Evolutionary conservation across 2,797 vertebrate species (phyloP).

Genomic region (Lepus townsendii): DNA sequence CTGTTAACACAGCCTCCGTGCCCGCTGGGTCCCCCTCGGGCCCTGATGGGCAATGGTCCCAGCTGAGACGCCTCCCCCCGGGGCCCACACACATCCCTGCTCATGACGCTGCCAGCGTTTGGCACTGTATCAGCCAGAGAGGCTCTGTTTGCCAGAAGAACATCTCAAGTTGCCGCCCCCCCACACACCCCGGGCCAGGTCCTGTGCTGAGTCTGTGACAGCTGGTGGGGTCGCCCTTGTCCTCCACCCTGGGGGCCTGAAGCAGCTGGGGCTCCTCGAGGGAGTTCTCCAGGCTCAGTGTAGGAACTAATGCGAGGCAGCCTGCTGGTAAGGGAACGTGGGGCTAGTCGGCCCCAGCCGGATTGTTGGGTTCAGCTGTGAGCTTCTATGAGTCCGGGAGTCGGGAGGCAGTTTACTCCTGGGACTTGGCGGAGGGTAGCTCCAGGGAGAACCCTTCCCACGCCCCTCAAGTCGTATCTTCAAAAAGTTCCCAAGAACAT

Average conservation of each 20-base stretch:
- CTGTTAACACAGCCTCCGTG: constrained; percentile 56
- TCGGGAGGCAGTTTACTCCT: constrained; percentile 24
- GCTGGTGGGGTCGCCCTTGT: not conserved
- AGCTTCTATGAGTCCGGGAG: constrained; percentile 11
- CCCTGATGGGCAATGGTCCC: constrained; percentile 50
- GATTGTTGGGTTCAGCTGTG: constrained; percentile 37
- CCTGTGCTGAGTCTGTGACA: not conserved
- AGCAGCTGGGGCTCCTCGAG: too few species aligned
- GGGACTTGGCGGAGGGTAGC: not conserved
- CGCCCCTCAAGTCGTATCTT: not conserved
- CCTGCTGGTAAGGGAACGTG: not conserved
- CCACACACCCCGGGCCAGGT: not conserved
- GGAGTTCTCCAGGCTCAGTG: constrained; percentile 3
- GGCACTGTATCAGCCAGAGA: not conserved
- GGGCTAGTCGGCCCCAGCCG: constrained; percentile 2
- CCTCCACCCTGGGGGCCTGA: not conserved
- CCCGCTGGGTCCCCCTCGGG: not conserved
- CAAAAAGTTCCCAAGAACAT: not conserved
- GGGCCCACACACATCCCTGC: not conserved
- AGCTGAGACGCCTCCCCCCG: constrained; percentile 27
- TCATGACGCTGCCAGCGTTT: not conserved
- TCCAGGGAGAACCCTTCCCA: not conserved
- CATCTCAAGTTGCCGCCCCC: not conserved
- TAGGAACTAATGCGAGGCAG: constrained; percentile 10
- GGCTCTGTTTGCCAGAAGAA: not conserved